Conservation (phyloP, 2,888 invertebrate species). For the Drosophila tanythrix region DNA sequence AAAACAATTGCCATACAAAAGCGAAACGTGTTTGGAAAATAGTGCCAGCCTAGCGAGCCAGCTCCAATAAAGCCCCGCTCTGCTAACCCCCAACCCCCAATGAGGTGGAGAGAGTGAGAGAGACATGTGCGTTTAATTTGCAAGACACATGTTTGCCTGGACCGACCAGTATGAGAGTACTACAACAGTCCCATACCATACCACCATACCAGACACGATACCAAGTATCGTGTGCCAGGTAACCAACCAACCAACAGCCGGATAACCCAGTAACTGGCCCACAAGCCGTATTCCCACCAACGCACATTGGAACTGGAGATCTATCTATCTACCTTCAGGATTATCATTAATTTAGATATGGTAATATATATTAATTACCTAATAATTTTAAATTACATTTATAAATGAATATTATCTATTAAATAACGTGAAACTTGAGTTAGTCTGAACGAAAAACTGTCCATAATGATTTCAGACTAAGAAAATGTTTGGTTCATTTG, state of each 20-base stretch:
- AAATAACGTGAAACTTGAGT: background rate
- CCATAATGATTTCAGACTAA: no score
- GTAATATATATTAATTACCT: background rate
- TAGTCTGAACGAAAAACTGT: background rate
- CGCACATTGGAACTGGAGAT: constrained; percentile 30
- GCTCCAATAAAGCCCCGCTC: constrained; percentile 12
- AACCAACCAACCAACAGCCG: constrained; percentile 17
- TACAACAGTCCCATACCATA: background rate
- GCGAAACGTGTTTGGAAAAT: constrained; percentile 49
- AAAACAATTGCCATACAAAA: constrained; percentile 65
- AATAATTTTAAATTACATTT: background rate
- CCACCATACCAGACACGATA: background rate
- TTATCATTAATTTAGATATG: background rate
- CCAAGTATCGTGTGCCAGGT: constrained; percentile 3
- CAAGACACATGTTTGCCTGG: constrained; percentile 75
- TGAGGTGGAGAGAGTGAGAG: constrained; percentile 1
- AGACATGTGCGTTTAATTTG: constrained; percentile 84
- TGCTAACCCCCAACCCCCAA: background rate
- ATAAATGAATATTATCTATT: background rate
- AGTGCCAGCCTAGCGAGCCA: constrained; percentile 23
- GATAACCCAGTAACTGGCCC: constrained; percentile 51
- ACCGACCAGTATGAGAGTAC: constrained; percentile 21
- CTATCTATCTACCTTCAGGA: background rate
- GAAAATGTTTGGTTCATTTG: background rate
- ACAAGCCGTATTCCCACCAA: constrained; percentile 35